Base-by-base conservation (phyloP, 2,797 vertebrate genomes). In the Falco columbarius region DNA sequence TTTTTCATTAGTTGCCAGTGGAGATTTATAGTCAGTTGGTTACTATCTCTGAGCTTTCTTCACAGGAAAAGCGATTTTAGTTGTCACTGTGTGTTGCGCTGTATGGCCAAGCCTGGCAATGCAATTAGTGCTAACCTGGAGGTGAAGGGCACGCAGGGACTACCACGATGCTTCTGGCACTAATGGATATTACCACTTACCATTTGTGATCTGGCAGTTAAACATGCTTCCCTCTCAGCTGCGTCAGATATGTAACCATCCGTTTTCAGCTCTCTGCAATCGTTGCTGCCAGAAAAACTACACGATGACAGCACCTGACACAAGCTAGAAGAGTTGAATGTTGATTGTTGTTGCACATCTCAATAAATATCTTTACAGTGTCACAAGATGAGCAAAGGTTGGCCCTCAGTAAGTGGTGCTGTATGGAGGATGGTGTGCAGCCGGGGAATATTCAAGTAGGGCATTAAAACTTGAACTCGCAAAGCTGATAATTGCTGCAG, bases 241-340 rank as follows among this genome's bases (percentile, higher is more conserved):
- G 40, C 7, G 1, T 23, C 89, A 74, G 19, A 5, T 6, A 0
- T 1, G 32, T 15, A 44, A 40, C 30, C 34, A 49, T 14, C 49
- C 34, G 0, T 32, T 20, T 40, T 40, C 85, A 81, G 70, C 34
- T 56, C 32, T 47, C 82, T 67, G 62, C 63, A 72, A 7, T 2
- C 66, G 75, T 49, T 38, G 71, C 54, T 95, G 87, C 58, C 77
- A 85, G 58, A 85, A 89, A 29, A 75, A 9, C 26, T 30, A 14
- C 27, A 4, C 2, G 1, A 22, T 44, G 58, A 32, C 0, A 0
- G 58, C 9, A 12, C 36, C 46, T 71, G 23, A 29, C 0, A 0
- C 81, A 54, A 55, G 59, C 62, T 40, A 52, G 73, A 30, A 61
- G 62, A 85, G 55, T 40, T 1, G 8, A 66, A 14, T 13, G 4